Conservation (phyloP, 1,140 invertebrate genomes). For the Macrostomum lignano region DNA sequence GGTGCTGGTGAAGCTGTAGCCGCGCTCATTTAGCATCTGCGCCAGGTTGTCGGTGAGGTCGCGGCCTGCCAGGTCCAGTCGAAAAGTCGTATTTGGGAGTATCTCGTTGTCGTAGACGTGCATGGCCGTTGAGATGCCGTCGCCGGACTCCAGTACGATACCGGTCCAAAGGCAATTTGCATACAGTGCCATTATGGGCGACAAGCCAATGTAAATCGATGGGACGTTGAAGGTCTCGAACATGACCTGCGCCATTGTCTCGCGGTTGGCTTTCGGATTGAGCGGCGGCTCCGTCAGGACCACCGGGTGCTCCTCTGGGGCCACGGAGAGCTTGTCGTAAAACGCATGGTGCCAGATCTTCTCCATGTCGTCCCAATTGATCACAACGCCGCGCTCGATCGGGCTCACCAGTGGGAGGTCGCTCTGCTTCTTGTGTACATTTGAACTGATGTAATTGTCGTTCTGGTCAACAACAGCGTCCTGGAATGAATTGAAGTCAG, state of each 20-base stretch:
- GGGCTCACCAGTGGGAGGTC: too few relatives aligned
- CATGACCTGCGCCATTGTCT: conserved; percentile 8
- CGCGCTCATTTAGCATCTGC: conserved; percentile 56
- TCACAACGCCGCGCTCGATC: conserved; percentile 98
- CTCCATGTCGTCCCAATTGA: conserved; percentile 99
- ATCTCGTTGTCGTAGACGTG: conserved; percentile 45
- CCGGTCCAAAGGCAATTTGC: conserved; percentile 6
- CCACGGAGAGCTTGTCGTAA: conserved; percentile 15
- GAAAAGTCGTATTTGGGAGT: conserved; percentile 45
- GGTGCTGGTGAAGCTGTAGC: conserved; percentile 70
- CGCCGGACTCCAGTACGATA: conserved; percentile 6
- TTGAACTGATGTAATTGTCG: too few relatives aligned
- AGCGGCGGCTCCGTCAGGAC: conserved; percentile 13
- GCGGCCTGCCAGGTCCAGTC: conserved; percentile 63
- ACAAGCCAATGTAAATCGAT: conserved; percentile 2
- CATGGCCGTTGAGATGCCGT: conserved; percentile 5
- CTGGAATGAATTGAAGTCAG: too few relatives aligned
- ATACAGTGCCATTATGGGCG: conserved; percentile 3
- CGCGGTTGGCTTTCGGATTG: conserved; percentile 12
- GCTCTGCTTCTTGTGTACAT: too few relatives aligned
- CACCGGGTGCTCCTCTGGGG: conserved; percentile 18
- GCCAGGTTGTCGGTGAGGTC: conserved; percentile 62
- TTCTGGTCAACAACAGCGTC: too few relatives aligned
- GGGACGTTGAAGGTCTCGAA: conserved; percentile 7
- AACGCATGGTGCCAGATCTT: conserved; percentile 34